Evolutionary conservation across 2,113 vertebrate genomes (phyloP), one percentile per base, ranked within the genome.

Genomic region (Cyprinodon brontotheroides): DNA sequence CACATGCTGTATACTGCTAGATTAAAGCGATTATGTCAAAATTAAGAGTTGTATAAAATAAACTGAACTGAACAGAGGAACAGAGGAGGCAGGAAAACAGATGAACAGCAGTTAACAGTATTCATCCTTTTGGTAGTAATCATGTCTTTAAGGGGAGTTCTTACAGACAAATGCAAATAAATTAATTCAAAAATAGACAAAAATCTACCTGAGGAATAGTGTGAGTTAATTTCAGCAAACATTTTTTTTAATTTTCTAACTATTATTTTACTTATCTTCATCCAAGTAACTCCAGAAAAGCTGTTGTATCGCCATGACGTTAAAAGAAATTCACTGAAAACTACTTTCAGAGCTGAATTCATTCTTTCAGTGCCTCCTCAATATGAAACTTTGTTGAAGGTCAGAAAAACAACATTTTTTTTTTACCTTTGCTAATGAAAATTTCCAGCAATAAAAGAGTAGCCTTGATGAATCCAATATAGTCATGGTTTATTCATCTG

Each of bases 391-490:
- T 65, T 22, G 57, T 11, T 37, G 0, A 60, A 74, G 14, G 1
- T 22, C 15, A 53, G 37, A 60, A 43, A 70, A 11, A 61, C 43
- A 36, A 57, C 17, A 39, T 4, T 12, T 39, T 66, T 60, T 39
- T 66, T 60, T 13, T 68, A 7, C 3, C 39, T 13, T 61, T 36
- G 20, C 4, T 66, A 61, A 76, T 41, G 9, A 36, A 53, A 60
- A 50, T 68, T 36, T 57, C 17, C 4, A 39, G n/a, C 29, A 68
- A 74, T 22, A 79, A 68, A 79, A 48, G 48, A 13, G n/a, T 11
- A 22, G 11, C 67, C 59, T 83, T 62, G 38, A 41, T 48, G 8
- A 22, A 13, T 17, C 71, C 53, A 45, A 20, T 71, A 45, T 38
- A 13, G 4, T 11, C 48, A 45, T n/a, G 13, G 9, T 13, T 22